Evolutionary conservation across 2,797 vertebrate genomes (phyloP).

Genomic region (Cyclura pinguis): DNA sequence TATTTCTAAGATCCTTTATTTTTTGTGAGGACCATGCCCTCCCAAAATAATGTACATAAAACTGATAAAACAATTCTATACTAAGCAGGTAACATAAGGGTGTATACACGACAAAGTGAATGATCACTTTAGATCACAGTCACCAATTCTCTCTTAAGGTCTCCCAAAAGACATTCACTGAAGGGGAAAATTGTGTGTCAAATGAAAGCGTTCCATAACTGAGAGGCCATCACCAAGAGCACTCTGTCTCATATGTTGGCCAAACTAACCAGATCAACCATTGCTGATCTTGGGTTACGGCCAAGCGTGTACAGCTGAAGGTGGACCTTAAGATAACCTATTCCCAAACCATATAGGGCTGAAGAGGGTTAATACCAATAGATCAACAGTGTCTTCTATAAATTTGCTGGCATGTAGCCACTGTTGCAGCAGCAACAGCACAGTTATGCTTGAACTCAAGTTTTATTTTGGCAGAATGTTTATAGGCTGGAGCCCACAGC

Average conservation of each 20-base stretch:
- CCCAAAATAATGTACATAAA: background rate
- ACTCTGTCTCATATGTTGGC: background rate
- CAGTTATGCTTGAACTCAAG: no score
- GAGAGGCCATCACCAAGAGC: background rate
- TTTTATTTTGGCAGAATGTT: no score
- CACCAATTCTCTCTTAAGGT: background rate
- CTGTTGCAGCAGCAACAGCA: no score
- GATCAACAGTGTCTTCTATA: background rate
- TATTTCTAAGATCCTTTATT: background rate
- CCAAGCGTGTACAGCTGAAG: background rate
- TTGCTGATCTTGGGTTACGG: background rate
- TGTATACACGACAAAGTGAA: background rate
- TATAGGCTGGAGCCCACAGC: no score
- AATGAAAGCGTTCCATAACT: background rate
- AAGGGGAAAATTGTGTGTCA: background rate
- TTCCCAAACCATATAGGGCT: background rate
- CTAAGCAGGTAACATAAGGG: background rate
- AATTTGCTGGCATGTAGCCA: no score
- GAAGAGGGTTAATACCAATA: background rate
- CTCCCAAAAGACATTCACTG: no score
- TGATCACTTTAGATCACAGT: background rate
- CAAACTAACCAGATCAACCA: background rate
- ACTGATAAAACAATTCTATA: background rate
- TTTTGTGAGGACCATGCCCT: background rate
- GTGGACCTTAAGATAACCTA: background rate